Conservation (phyloP, 2,113 vertebrate genomes). For the Xiphophorus hellerii region DNA sequence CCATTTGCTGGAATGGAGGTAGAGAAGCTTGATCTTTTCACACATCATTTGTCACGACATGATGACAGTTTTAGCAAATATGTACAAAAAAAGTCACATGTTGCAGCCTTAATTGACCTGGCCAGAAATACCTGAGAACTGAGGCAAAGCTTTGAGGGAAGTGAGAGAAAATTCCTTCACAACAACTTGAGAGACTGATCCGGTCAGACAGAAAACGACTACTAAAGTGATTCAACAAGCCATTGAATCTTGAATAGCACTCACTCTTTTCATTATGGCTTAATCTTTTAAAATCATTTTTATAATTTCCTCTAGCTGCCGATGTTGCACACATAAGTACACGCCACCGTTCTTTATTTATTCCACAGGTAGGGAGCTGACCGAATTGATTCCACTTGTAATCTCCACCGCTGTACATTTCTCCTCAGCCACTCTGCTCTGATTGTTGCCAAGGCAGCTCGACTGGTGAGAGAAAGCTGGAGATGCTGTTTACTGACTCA, state of each 20-base stretch:
- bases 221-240: not conserved
- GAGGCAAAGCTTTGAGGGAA: no score
- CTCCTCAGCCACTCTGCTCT: slow-evolving; percentile 58
- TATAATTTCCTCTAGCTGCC: not conserved
- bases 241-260: not conserved
- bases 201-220: no score
- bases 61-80: no score
- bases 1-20: not conserved
- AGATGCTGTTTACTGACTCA: slow-evolving; percentile 61
- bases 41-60: no score
- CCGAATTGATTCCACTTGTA: slow-evolving; percentile 71
- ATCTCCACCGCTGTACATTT: slow-evolving; percentile 65
- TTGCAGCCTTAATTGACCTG: no score
- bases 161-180: no score
- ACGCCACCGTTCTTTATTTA: slow-evolving; percentile 54
- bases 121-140: no score
- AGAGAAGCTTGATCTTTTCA: no score
- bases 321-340: not conserved
- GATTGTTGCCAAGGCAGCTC: slow-evolving; percentile 64
- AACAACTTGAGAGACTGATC: no score
- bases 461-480: slow-evolving; percentile 51
- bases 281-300: not conserved
- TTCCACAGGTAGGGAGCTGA: slow-evolving; percentile 54
- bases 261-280: not conserved
- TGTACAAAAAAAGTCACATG: no score